Evolutionary conservation across 2,888 invertebrate genomes (phyloP).

Genomic region (Sphaerolaimus hirsutus): DNA sequence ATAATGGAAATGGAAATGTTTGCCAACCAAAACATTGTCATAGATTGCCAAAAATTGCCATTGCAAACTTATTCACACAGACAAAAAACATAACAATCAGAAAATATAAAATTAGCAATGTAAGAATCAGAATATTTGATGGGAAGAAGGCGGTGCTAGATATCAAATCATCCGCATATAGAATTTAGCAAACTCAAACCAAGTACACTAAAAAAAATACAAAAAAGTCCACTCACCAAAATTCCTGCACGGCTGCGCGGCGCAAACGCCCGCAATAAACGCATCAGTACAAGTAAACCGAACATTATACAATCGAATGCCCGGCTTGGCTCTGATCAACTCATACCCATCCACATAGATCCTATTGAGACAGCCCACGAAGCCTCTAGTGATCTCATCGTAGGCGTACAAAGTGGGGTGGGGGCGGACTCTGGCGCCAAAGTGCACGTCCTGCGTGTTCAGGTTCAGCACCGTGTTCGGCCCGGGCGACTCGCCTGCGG

Average conservation of each 20-base stretch:
- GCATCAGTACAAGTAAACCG: slow-evolving; percentile 27
- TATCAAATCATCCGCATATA: no score
- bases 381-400: slow-evolving; percentile 55
- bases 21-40: no score
- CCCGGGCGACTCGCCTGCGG: slow-evolving; percentile 50
- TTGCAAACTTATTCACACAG: no score
- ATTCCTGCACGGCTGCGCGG: slow-evolving; percentile 53
- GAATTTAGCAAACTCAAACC: no score
- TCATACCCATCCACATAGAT: slow-evolving; percentile 48
- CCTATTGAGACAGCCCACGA: slow-evolving; percentile 71
- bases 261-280: slow-evolving; percentile 40
- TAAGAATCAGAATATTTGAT: no score
- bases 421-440: slow-evolving; percentile 51
- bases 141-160: no score
- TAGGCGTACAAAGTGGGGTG: slow-evolving; percentile 38
- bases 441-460: slow-evolving; percentile 50
- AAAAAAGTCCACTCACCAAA: slow-evolving; percentile 29
- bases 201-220: no score
- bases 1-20: no score
- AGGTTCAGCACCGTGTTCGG: slow-evolving; percentile 58
- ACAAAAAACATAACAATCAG: no score
- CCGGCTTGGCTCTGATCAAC: slow-evolving; percentile 36
- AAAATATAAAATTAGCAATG: no score
- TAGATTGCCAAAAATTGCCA: no score
- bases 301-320: slow-evolving; percentile 19